Conservation (phyloP, 2,113 vertebrate genomes). For the Zosterops japonicus region DNA sequence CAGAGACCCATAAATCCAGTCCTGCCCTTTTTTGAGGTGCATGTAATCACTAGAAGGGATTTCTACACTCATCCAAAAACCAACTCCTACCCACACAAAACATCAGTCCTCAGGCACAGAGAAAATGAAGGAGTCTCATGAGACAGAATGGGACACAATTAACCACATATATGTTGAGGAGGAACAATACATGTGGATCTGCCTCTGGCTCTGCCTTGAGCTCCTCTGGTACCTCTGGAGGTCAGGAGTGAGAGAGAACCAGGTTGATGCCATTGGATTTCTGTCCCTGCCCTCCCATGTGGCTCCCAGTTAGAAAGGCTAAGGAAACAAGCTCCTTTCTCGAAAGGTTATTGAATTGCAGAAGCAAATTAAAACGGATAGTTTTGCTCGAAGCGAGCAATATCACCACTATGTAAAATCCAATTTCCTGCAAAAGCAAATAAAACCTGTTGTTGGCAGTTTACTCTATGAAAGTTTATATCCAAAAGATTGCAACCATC, state of each 20-base stretch:
- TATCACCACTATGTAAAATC: not conserved
- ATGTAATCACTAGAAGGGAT: not conserved
- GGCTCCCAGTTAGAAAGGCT: not conserved
- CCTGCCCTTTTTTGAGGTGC: not conserved
- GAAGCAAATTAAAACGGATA: not conserved
- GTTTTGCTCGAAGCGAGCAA: not conserved
- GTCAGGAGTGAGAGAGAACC: not conserved
- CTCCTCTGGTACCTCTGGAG: not conserved
- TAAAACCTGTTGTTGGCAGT: not conserved
- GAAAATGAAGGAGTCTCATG: not conserved
- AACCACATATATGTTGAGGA: not conserved
- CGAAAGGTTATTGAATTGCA: not conserved
- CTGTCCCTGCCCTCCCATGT: not conserved
- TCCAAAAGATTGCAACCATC: rapidly evolving
- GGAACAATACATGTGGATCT: not conserved
- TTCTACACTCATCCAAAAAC: not conserved
- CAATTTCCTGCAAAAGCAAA: not conserved
- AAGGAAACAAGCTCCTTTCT: not conserved
- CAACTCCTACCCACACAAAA: not conserved
- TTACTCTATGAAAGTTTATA: not conserved
- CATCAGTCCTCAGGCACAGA: not conserved
- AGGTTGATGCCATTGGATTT: not conserved
- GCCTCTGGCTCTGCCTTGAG: not conserved
- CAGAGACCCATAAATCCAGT: not conserved
- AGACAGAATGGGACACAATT: not conserved